A percentile compares a stretch with the other conserved stretches of the same genome.
Evolutionary conservation across 2,113 vertebrate genomes (phyloP).

Genomic region (Oryzias javanicus): DNA sequence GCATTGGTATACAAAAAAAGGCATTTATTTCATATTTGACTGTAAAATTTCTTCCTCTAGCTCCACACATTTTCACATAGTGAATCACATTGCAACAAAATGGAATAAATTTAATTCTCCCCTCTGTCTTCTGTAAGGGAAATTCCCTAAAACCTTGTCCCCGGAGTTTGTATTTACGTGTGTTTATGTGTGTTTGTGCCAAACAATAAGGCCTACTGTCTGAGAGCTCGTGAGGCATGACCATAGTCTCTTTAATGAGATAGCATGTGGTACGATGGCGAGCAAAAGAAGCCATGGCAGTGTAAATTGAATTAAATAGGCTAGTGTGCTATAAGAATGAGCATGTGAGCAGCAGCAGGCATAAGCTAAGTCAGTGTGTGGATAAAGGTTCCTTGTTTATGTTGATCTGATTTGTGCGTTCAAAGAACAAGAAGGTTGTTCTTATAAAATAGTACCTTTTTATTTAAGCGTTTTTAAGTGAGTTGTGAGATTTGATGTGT

Average conservation of each 20-base stretch:
- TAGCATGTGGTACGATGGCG: conserved; percentile 57
- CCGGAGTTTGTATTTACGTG: conserved; percentile 23
- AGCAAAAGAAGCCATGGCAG: conserved; percentile 47
- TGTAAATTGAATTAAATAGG: conserved; percentile 67
- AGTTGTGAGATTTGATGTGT: too few relatives aligned
- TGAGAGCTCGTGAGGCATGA: conserved; percentile 48
- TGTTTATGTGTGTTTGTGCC: conserved; percentile 21
- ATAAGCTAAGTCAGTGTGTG: conserved; percentile 14
- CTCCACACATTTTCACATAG: too few relatives aligned
- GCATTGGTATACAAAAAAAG: too few relatives aligned
- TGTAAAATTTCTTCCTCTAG: too few relatives aligned
- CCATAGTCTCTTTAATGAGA: conserved; percentile 61
- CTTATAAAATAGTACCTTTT: background rate
- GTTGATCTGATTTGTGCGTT: conserved; percentile 40
- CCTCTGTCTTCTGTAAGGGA: conserved; percentile 17
- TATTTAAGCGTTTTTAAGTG: too few relatives aligned
- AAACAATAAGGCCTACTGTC: conserved; percentile 46
- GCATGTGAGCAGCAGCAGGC: conserved; percentile 26
- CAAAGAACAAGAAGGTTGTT: conserved; percentile 21
- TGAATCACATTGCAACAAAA: conserved; percentile 16
- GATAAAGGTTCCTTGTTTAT: conserved; percentile 18
- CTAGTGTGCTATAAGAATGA: conserved; percentile 53
- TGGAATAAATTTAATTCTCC: conserved; percentile 21
- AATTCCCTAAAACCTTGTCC: conserved; percentile 40
- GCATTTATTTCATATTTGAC: too few relatives aligned